A percentile compares a stretch with the other conserved stretches of the same genome.
Evolutionary conservation across 2,797 vertebrate genomes (phyloP).

Genomic region (Danio albolineatus): DNA sequence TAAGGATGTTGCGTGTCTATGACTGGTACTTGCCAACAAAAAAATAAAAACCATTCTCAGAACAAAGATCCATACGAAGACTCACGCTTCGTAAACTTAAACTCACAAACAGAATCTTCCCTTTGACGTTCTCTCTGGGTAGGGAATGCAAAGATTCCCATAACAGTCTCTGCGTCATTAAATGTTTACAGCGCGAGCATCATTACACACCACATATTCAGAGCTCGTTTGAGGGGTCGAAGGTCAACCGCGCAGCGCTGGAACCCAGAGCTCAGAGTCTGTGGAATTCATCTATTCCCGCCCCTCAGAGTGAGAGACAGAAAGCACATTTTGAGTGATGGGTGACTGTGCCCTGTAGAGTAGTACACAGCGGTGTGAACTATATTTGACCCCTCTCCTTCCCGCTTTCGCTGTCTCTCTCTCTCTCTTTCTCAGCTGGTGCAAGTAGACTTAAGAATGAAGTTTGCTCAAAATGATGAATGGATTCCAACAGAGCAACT

Average conservation of each 20-base stretch:
- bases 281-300: constrained; percentile 54
- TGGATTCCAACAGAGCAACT: constrained; percentile 28
- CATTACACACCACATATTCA: constrained; percentile 51
- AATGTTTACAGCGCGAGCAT: constrained; percentile 48
- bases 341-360: constrained; percentile 58
- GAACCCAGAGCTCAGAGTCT: constrained; percentile 26
- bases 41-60: background rate
- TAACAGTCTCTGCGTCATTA: constrained; percentile 36
- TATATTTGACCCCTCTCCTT: constrained; percentile 58
- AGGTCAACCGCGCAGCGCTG: constrained; percentile 30
- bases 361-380: constrained; percentile 59
- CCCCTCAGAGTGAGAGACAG: constrained; percentile 47
- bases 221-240: constrained; percentile 34
- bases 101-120: background rate
- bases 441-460: constrained; percentile 39
- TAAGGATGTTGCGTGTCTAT: background rate
- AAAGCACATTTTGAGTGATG: constrained; percentile 53
- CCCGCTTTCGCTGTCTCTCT: constrained; percentile 17
- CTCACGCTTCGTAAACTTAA: background rate
- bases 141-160: background rate
- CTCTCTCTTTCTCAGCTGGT: constrained; percentile 24
- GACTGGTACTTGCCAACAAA: background rate
- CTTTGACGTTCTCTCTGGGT: background rate
- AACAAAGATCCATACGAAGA: background rate
- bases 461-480: constrained; percentile 40